These are phyloP conservation scores for Ethmia dodecea DNA, from an alignment of 2,888 invertebrate species.

Conservation along the genomic window DNA sequence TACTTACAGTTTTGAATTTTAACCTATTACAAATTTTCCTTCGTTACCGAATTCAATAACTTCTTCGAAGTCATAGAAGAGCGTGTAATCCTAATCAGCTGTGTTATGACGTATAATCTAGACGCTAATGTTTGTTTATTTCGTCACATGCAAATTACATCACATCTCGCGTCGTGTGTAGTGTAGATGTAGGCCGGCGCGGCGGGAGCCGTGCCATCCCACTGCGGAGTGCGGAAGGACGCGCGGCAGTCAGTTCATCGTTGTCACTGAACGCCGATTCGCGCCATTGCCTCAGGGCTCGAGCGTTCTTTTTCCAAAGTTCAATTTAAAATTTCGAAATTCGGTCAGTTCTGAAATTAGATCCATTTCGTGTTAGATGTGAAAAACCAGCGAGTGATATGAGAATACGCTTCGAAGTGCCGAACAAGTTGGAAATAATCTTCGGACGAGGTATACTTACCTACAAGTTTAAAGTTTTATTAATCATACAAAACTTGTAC, in stretches of 20 bases:
- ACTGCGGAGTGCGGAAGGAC: constrained; percentile 62
- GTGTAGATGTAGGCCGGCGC: constrained; percentile 64
- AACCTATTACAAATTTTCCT: too few relatives aligned
- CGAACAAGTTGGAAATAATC: constrained; percentile 71
- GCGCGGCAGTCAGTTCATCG: constrained; percentile 44
- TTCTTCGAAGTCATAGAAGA: too few relatives aligned
- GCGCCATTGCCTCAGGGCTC: constrained; percentile 42
- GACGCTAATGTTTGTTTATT: constrained; percentile 42
- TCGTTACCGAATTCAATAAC: too few relatives aligned
- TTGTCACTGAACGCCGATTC: constrained; percentile 60
- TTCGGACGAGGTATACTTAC: constrained; percentile 61
- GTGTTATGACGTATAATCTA: constrained; percentile 43
- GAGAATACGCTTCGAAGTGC: constrained; percentile 72
- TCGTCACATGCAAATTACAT: constrained; percentile 67
- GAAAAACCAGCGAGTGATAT: constrained; percentile 49
- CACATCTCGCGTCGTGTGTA: constrained; percentile 51
- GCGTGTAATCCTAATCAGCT: too few relatives aligned
- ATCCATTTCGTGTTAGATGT: constrained; percentile 33
- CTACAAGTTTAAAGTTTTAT: too few relatives aligned
- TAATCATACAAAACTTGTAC: too few relatives aligned
- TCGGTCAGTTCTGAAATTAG: constrained; percentile 29
- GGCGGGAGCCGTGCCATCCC: constrained; percentile 65
- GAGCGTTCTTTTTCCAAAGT: constrained; percentile 28
- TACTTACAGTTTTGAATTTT: too few relatives aligned
- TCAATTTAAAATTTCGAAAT: constrained; percentile 24